Conservation (phyloP, 1,140 invertebrate species). For the Saccostrea echinata region DNA sequence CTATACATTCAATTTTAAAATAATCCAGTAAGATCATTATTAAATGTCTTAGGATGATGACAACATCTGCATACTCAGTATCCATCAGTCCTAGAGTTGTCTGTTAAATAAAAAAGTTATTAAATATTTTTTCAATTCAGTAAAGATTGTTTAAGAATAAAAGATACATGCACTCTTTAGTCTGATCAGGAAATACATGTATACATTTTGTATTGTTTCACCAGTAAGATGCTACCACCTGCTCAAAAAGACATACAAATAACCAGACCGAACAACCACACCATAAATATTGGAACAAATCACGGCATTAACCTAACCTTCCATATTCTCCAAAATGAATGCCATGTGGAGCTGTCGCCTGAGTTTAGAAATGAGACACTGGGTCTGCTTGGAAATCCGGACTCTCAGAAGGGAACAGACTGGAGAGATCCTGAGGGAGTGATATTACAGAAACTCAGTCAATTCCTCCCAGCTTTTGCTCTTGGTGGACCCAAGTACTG, state of each 20-base stretch:
- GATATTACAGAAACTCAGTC: neutral
- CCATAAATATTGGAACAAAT: neutral
- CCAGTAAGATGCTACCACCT: neutral
- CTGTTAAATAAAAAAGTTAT: neutral
- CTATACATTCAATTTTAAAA: too few relatives aligned
- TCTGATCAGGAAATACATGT: too few relatives aligned
- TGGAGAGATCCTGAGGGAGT: neutral
- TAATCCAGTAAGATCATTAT: too few relatives aligned
- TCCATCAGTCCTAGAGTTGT: too few relatives aligned
- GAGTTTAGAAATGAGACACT: neutral
- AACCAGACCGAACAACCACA: neutral
- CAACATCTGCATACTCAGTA: too few relatives aligned
- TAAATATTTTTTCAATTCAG: neutral
- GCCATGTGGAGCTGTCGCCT: neutral
- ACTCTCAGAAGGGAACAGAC: neutral
- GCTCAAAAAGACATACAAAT: neutral
- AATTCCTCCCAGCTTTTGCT: neutral
- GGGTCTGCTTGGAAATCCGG: neutral
- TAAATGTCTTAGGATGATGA: too few relatives aligned
- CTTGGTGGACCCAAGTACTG: neutral
- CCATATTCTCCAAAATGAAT: neutral
- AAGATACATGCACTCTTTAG: too few relatives aligned
- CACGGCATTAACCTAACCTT: neutral
- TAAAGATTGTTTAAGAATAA: too few relatives aligned
- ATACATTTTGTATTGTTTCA: neutral